Conservation (phyloP, 2,113 vertebrate genomes). For the Ictalurus punctatus region DNA sequence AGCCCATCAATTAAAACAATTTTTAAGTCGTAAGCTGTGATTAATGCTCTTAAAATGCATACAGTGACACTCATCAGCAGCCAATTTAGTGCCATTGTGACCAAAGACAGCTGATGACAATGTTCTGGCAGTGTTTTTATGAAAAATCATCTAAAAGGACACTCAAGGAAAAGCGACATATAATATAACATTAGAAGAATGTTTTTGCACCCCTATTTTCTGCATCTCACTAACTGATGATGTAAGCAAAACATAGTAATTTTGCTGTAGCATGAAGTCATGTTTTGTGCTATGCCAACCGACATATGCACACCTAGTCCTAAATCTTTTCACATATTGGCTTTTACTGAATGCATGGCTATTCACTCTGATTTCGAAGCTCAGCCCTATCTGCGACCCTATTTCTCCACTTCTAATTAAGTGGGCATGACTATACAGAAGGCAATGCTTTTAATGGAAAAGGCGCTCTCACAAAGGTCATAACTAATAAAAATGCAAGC, state of each 20-base stretch:
- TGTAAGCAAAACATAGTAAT: neutral
- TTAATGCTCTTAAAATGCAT: neutral
- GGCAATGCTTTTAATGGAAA: constrained; percentile 52
- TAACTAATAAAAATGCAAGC: constrained; percentile 59
- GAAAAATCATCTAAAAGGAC: neutral
- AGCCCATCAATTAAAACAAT: too few species aligned
- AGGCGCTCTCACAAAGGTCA: constrained; percentile 62
- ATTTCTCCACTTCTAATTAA: neutral
- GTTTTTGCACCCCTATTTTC: neutral
- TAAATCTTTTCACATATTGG: neutral
- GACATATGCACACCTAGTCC: neutral
- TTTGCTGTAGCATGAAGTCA: neutral
- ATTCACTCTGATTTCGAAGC: constrained; percentile 31
- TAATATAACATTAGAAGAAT: neutral
- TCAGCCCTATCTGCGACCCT: neutral
- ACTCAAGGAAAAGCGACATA: neutral
- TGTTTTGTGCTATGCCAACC: neutral
- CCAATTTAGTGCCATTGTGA: neutral
- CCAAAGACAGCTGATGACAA: neutral
- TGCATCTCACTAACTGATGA: neutral
- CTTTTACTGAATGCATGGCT: neutral
- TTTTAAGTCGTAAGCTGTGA: neutral
- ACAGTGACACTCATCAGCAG: neutral
- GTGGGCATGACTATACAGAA: constrained; percentile 5
- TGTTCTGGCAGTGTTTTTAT: neutral